phyloP scores from a whole-genome alignment of 1,140 invertebrate genomes.

The Sinonovacula constricta region DNA sequence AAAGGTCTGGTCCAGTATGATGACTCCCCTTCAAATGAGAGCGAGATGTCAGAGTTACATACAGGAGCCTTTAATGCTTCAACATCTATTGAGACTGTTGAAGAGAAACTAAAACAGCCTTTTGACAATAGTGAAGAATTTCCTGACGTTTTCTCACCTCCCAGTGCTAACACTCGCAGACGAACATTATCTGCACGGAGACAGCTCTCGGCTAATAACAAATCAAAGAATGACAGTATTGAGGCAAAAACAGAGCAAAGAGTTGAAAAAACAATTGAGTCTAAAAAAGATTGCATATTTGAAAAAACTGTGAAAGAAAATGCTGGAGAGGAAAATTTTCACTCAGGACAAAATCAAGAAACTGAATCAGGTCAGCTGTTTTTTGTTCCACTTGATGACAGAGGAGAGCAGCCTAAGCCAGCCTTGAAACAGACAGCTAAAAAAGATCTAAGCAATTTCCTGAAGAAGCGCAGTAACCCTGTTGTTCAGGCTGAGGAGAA shows the following conservation, averaged over 20 bases:
- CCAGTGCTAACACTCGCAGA: slow-evolving; percentile 31
- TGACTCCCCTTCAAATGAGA: background rate
- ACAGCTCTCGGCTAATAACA: background rate
- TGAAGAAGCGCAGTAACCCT: slow-evolving; percentile 42
- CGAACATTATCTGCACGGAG: slow-evolving; percentile 29
- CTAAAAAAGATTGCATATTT: background rate
- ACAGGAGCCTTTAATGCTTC: background rate
- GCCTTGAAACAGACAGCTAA: background rate
- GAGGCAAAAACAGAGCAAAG: background rate
- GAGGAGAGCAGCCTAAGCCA: background rate
- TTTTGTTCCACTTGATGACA: slow-evolving; percentile 21
- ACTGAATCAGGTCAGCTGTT: slow-evolving; percentile 14
- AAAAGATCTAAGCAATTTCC: slow-evolving; percentile 16
- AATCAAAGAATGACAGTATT: background rate
- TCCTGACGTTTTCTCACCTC: background rate
- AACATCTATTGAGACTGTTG: background rate
- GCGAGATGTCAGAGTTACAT: background rate
- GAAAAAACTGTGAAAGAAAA: background rate
- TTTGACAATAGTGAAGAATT: background rate
- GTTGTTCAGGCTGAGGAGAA: slow-evolving; percentile 15
- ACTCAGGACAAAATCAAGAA: background rate
- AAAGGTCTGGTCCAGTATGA: too few relatives aligned
- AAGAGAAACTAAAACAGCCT: background rate
- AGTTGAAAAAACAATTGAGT: background rate
- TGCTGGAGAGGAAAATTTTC: background rate